Conservation (phyloP, 1,140 invertebrate species). For the Condylostylus longicornis region DNA sequence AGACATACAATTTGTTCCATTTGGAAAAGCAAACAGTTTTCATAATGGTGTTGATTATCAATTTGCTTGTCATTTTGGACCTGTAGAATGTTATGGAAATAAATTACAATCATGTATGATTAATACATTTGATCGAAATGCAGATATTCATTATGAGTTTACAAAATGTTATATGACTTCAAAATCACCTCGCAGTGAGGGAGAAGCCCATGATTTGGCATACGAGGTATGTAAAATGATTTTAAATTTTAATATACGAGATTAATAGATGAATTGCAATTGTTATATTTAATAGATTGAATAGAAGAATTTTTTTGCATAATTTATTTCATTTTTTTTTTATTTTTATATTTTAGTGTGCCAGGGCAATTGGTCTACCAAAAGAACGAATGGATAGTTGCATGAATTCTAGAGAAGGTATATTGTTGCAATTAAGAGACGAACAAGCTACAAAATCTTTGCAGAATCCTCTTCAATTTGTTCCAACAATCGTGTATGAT, state of each 20-base stretch:
- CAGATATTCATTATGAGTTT: slow-evolving; percentile 35
- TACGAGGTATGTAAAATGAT: slow-evolving; percentile 5
- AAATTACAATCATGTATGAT: slow-evolving; percentile 47
- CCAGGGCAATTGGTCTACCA: slow-evolving; percentile 24
- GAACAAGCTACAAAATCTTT: slow-evolving; percentile 37
- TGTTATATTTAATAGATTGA: slow-evolving; percentile 1
- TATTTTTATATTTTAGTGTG: slow-evolving; percentile 34
- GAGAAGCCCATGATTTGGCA: slow-evolving; percentile 12
- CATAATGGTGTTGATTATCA: slow-evolving; percentile 23
- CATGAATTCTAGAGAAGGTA: slow-evolving; percentile 26
- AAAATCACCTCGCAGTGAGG: too few species aligned
- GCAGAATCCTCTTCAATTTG: slow-evolving; percentile 35
- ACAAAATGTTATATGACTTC: slow-evolving; percentile 34
- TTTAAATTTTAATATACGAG: slow-evolving; percentile 5
- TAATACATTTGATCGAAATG: slow-evolving; percentile 27
- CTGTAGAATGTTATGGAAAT: slow-evolving; percentile 47
- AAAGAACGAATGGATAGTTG: slow-evolving; percentile 30
- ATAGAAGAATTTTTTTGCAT: background rate
- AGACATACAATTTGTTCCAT: slow-evolving; percentile 47
- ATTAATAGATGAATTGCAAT: slow-evolving; percentile 2
- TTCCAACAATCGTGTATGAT: slow-evolving; percentile 43
- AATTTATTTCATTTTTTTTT: background rate
- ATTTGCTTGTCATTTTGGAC: slow-evolving; percentile 53
- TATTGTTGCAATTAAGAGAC: slow-evolving; percentile 34
- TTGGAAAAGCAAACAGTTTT: slow-evolving; percentile 50